Percentiles rank a stretch among this genome's conserved stretches.
Evolutionary conservation across 2,888 invertebrate genomes (phyloP).

Genomic region (Drosophila recens): DNA sequence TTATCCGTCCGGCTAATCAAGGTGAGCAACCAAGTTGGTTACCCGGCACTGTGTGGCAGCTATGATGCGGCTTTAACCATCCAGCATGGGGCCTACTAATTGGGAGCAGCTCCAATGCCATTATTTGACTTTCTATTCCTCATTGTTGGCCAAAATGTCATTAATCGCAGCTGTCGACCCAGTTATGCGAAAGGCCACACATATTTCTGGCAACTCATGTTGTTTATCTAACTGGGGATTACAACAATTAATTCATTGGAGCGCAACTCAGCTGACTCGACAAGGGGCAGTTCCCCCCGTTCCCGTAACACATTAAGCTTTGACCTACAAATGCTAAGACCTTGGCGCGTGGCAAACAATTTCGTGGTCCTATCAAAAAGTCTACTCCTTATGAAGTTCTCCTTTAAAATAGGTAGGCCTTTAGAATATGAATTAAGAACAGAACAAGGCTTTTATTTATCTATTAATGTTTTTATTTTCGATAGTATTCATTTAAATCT

Average conservation of each 20-base stretch:
- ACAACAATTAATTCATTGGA: slow-evolving; percentile 71
- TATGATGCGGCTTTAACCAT: slow-evolving; percentile 35
- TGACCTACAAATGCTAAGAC: slow-evolving; percentile 51
- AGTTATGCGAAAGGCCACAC: slow-evolving; percentile 31
- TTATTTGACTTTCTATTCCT: slow-evolving; percentile 8
- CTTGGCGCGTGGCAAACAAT: slow-evolving; percentile 39
- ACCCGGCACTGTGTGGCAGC: slow-evolving; percentile 29
- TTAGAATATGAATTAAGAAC: too few species aligned
- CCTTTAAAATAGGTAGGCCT: too few species aligned
- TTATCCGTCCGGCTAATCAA: slow-evolving; percentile 58
- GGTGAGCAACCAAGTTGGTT: slow-evolving; percentile 8
- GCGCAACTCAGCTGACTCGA: slow-evolving; percentile 7
- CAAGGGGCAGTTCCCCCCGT: not conserved
- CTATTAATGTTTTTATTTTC: too few species aligned
- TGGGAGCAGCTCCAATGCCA: slow-evolving; percentile 9
- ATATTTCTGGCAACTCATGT: slow-evolving; percentile 59
- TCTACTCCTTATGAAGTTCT: too few species aligned
- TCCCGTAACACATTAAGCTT: slow-evolving; percentile 12
- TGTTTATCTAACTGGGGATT: slow-evolving; percentile 64
- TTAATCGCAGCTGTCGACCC: slow-evolving; percentile 60
- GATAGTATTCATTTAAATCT: too few species aligned
- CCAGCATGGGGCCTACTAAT: slow-evolving; percentile 18
- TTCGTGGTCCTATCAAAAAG: not conserved
- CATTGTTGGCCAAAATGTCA: slow-evolving; percentile 21
- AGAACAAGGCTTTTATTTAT: too few species aligned